Conservation (phyloP, 1,140 invertebrate genomes). For the Heliconius congener region DNA sequence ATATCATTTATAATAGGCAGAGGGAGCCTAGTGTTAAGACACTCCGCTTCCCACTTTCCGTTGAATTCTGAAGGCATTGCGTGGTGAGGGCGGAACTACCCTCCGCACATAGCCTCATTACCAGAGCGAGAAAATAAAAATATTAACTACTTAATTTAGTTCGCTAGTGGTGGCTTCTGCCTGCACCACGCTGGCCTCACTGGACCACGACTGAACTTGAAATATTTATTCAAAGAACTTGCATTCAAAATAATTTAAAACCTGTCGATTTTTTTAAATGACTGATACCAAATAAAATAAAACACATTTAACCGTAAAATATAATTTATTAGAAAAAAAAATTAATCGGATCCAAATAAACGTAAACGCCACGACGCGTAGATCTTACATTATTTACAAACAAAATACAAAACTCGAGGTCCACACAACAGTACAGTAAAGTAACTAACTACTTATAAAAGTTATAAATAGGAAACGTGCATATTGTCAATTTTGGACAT, state of each 20-base stretch:
- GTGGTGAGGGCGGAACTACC: no score
- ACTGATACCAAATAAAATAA: slow-evolving; percentile 26
- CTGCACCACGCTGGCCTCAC: no score
- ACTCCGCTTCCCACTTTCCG: no score
- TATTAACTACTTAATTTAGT: no score
- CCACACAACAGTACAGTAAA: slow-evolving; percentile 29
- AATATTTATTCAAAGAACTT: no score
- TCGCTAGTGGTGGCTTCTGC: no score
- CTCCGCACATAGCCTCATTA: no score
- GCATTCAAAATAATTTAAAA: not conserved
- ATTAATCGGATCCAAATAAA: slow-evolving; percentile 40
- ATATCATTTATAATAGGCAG: no score
- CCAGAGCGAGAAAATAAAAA: no score
- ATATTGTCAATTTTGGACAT: slow-evolving; percentile 60
- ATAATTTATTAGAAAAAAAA: slow-evolving; percentile 53
- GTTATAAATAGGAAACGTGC: slow-evolving; percentile 53
- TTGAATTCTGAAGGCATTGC: no score
- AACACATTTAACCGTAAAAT: slow-evolving; percentile 55
- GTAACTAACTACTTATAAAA: slow-evolving; percentile 28
- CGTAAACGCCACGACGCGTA: slow-evolving; percentile 14
- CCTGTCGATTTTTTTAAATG: not conserved
- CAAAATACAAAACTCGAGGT: slow-evolving; percentile 18
- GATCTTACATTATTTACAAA: slow-evolving; percentile 29
- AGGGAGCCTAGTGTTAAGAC: no score
- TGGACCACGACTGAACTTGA: no score